phyloP scores from a whole-genome alignment of 2,888 invertebrate species.

The Endotricha flammealis region DNA sequence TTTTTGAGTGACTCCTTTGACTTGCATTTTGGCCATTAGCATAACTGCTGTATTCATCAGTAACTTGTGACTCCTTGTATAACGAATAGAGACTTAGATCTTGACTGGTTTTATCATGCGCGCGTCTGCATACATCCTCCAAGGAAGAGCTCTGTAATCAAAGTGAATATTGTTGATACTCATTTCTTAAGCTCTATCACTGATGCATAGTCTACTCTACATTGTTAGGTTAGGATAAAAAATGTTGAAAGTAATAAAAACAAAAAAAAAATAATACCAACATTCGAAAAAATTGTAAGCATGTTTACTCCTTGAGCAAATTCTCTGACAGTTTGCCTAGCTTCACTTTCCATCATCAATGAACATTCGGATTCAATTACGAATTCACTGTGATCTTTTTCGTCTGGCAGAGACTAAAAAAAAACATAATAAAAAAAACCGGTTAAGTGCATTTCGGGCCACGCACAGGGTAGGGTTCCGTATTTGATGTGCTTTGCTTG shows the following conservation, averaged over 20 bases:
- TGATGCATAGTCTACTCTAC: too few species aligned
- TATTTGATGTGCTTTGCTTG: too few species aligned
- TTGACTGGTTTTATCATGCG: constrained; percentile 29
- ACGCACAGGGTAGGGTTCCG: too few species aligned
- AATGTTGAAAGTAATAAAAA: constrained; percentile 4
- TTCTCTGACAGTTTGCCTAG: constrained; percentile 33
- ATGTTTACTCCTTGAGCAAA: constrained; percentile 33
- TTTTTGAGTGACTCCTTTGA: too few species aligned
- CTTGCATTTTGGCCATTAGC: not conserved
- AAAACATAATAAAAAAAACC: too few species aligned
- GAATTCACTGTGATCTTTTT: constrained; percentile 46
- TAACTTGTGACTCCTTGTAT: constrained; percentile 49
- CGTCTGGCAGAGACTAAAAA: constrained; percentile 42
- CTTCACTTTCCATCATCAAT: constrained; percentile 52
- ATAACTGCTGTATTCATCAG: constrained; percentile 30
- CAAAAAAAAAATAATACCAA: constrained; percentile 1
- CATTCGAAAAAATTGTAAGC: constrained; percentile 38
- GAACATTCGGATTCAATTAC: constrained; percentile 58
- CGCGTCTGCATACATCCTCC: constrained; percentile 30
- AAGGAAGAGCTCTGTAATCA: constrained; percentile 44
- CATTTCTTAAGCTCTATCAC: too few species aligned
- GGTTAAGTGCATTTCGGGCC: too few species aligned
- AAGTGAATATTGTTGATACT: too few species aligned
- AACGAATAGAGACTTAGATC: constrained; percentile 52
- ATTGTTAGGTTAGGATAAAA: too few species aligned